Percentiles rank a stretch among this genome's conserved stretches.
These are phyloP conservation scores for Falco peregrinus DNA, from an alignment of 2,797 vertebrate genomes.

Conservation along the genomic window DNA sequence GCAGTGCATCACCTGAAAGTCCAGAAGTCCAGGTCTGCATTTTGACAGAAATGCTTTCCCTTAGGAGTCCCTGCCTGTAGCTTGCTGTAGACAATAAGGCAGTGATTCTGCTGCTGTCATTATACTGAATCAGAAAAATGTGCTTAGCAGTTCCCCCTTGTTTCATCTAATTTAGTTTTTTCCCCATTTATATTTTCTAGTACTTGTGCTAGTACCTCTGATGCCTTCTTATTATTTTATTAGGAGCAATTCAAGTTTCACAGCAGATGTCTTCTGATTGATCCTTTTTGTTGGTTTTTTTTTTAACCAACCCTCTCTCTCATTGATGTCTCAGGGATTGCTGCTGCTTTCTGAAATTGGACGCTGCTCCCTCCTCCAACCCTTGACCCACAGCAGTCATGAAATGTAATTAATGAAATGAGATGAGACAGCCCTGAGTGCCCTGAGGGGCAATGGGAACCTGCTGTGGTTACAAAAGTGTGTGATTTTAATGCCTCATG, in stretches of 20 bases:
- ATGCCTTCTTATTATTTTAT: slow-evolving; percentile 23
- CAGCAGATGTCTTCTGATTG: slow-evolving; percentile 52
- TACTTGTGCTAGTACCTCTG: neutral
- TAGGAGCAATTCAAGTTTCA: slow-evolving; percentile 34
- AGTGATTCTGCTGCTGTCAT: neutral
- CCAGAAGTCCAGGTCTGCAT: neutral
- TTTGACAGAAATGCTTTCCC: slow-evolving; percentile 6
- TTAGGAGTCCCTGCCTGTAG: neutral
- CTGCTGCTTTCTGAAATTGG: slow-evolving; percentile 68
- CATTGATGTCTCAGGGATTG: slow-evolving; percentile 49
- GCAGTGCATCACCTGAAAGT: neutral
- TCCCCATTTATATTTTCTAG: neutral
- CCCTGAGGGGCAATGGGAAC: slow-evolving; percentile 68
- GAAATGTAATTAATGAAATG: slow-evolving; percentile 79
- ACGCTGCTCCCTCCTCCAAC: slow-evolving; percentile 54
- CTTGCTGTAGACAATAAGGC: neutral
- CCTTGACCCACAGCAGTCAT: slow-evolving; percentile 65
- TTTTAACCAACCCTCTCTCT: slow-evolving; percentile 12
- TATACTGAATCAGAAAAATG: slow-evolving; percentile 17
- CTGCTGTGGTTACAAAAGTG: slow-evolving; percentile 67
- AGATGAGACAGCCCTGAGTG: slow-evolving; percentile 68
- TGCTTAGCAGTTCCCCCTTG: neutral
- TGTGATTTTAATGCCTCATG: slow-evolving; percentile 71
- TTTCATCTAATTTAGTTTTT: neutral
- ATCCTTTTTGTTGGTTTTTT: slow-evolving; percentile 36